Evolutionary conservation across 2,797 vertebrate species (phyloP).

Genomic region (Gobionotothen gibberifrons): DNA sequence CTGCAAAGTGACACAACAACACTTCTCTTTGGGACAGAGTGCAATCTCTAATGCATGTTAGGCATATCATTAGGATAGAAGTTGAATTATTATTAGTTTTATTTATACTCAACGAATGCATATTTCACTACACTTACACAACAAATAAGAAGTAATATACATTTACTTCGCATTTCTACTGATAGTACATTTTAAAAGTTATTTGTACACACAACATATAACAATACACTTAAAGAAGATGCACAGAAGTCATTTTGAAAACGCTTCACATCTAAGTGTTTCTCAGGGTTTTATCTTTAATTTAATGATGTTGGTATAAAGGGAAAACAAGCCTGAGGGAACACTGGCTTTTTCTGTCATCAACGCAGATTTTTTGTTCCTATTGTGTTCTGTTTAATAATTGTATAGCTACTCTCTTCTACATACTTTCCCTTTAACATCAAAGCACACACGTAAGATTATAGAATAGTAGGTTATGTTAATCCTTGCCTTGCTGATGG

Average conservation of each 20-base stretch:
- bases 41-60: neutral
- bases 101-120: conserved; percentile 8
- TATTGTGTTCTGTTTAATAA: conserved; percentile 9
- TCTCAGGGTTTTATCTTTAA: conserved; percentile 43
- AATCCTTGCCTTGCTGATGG: no score
- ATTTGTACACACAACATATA: conserved; percentile 1
- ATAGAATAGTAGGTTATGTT: no score
- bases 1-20: conserved; percentile 12
- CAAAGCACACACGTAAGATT: neutral
- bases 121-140: neutral
- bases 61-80: neutral
- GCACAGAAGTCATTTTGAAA: conserved; percentile 15
- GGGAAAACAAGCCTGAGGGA: conserved; percentile 25
- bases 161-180: neutral
- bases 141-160: no score
- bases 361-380: conserved; percentile 29
- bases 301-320: conserved; percentile 47
- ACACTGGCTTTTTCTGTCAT: conserved; percentile 32
- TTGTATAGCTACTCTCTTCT: conserved; percentile 11
- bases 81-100: neutral
- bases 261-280: conserved; percentile 16
- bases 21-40: neutral
- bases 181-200: neutral
- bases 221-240: neutral
- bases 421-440: neutral